phyloP scores from a whole-genome alignment of 2,113 vertebrate genomes.

The Otocyon megalotis region DNA sequence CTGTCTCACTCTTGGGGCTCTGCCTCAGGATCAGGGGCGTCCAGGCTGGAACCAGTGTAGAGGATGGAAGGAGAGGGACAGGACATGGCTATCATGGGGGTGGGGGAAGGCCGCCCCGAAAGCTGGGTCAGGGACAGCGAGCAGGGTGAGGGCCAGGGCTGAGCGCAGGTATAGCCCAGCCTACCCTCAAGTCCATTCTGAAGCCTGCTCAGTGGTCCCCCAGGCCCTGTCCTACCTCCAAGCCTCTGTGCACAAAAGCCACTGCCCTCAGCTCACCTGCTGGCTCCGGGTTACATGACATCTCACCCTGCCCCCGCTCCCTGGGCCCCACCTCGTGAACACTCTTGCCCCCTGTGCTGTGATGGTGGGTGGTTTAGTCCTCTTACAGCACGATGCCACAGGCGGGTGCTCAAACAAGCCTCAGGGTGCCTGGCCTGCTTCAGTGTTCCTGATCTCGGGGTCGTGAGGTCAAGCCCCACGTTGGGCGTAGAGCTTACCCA shows the following conservation, averaged over 20 bases:
- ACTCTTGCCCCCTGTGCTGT: rapidly evolving
- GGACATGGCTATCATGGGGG: not conserved
- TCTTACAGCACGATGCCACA: not conserved
- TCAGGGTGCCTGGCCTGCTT: not conserved
- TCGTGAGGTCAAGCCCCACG: not conserved
- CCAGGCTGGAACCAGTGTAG: not conserved
- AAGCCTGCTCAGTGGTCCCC: not conserved
- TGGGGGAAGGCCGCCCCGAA: not conserved
- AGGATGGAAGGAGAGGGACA: not conserved
- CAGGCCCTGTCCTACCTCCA: not conserved
- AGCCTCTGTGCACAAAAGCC: not conserved
- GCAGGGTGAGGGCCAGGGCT: not conserved
- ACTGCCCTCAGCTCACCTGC: not conserved
- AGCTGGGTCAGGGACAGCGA: not conserved
- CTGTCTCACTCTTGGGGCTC: not conserved
- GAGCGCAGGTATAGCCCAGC: no score
- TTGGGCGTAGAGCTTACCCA: not conserved
- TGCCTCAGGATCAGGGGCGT: not conserved
- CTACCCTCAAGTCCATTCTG: not conserved
- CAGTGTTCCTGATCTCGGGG: not conserved
- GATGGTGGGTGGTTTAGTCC: not conserved
- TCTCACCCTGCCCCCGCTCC: not conserved
- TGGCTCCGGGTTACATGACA: not conserved
- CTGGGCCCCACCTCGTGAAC: rapidly evolving
- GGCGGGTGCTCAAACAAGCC: not conserved